phyloP scores from a whole-genome alignment of 64 coral and sea anemone species.

The Stylophora pistillata region DNA sequence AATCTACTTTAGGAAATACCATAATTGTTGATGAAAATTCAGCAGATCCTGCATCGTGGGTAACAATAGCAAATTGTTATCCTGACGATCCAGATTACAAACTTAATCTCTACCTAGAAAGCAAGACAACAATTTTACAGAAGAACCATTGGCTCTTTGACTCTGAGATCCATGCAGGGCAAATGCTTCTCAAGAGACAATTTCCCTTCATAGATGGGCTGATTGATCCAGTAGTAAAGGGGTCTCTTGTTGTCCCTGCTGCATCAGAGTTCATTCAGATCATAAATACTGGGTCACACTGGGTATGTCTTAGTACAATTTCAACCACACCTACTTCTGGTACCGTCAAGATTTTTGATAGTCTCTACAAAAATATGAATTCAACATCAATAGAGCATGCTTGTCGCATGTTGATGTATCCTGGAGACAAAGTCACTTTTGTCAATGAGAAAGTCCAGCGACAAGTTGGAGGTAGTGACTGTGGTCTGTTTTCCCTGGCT shows the following conservation, averaged over 20 bases:
- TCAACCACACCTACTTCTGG: conserved; percentile 21
- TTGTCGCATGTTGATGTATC: conserved; percentile 49
- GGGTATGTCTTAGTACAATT: conserved; percentile 60
- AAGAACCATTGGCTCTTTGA: no score
- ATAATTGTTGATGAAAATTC: not conserved
- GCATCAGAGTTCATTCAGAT: conserved; percentile 54
- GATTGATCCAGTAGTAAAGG: conserved; percentile 11
- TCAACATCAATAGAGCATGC: conserved; percentile 55
- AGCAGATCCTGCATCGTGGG: not conserved
- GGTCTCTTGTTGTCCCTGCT: conserved; percentile 28
- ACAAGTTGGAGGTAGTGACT: conserved; percentile 62
- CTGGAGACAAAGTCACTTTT: conserved; percentile 48
- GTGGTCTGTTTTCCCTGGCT: conserved; percentile 73
- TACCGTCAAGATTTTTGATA: conserved; percentile 62
- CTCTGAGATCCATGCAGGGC: conserved; percentile 67
- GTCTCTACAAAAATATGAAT: conserved; percentile 32
- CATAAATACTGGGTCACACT: conserved; percentile 60
- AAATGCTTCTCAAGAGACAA: conserved; percentile 32
- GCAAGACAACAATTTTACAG: no score
- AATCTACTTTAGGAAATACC: no score
- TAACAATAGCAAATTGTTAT: not conserved
- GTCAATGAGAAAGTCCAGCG: conserved; percentile 68
- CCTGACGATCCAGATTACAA: not conserved
- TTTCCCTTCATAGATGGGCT: conserved; percentile 57
- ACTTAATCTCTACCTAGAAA: no score